Evolutionary conservation across 2,797 vertebrate species (phyloP).

Genomic region (Channa striata): DNA sequence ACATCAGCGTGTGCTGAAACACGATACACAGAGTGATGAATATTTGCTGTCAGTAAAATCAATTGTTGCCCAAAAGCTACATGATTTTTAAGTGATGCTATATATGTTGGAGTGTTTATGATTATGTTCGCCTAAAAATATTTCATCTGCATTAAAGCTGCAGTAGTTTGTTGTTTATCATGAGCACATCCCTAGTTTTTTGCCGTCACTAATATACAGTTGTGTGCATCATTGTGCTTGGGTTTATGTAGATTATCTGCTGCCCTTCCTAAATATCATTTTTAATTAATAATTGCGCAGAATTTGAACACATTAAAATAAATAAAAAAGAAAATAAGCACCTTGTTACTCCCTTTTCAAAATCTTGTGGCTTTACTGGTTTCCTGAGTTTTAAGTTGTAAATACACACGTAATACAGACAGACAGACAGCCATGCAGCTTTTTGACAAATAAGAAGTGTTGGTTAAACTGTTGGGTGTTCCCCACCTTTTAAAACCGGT

Average conservation of each 20-base stretch:
- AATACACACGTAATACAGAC: slow-evolving; percentile 16
- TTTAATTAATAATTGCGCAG: slow-evolving; percentile 58
- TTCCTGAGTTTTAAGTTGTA: slow-evolving; percentile 49
- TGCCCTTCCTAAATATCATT: slow-evolving; percentile 60
- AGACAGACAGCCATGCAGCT: slow-evolving; percentile 4
- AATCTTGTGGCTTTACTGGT: slow-evolving; percentile 54
- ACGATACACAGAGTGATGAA: slow-evolving; percentile 1
- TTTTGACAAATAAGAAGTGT: slow-evolving; percentile 29
- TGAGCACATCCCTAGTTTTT: slow-evolving; percentile 13
- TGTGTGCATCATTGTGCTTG: slow-evolving; percentile 13
- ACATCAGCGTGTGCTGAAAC: not conserved
- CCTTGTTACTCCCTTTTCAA: slow-evolving; percentile 55
- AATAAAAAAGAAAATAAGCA: slow-evolving; percentile 60
- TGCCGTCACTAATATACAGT: not conserved
- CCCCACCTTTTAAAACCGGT: slow-evolving; percentile 50
- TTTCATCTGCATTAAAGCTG: not conserved
- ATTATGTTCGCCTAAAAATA: not conserved
- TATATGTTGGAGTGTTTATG: not conserved
- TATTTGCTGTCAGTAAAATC: slow-evolving; percentile 7
- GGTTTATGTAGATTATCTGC: slow-evolving; percentile 56
- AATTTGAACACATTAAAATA: slow-evolving; percentile 36
- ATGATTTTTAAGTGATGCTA: slow-evolving; percentile 1
- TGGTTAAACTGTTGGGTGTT: slow-evolving; percentile 68
- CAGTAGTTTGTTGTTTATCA: slow-evolving; percentile 24
- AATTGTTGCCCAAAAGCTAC: slow-evolving; percentile 6